These are phyloP conservation scores for Heteromormyrus szaboi DNA, from an alignment of 2,797 vertebrate genomes.

Conservation along the genomic window DNA sequence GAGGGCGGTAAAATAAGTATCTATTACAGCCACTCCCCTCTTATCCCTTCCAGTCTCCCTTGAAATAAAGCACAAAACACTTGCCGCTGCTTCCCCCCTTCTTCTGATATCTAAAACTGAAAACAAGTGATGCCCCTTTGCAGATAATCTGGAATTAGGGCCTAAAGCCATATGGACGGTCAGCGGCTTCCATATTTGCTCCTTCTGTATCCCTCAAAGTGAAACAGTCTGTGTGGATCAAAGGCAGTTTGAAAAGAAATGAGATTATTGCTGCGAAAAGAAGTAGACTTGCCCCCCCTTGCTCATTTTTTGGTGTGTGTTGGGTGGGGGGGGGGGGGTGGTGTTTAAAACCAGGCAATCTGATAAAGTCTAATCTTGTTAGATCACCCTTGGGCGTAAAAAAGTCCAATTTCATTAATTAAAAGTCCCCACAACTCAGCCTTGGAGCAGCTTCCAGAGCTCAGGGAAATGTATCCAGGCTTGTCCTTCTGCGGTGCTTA, in stretches of 20 bases:
- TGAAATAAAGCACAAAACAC: constrained; percentile 69
- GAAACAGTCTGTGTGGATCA: constrained; percentile 61
- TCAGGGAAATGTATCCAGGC: not conserved
- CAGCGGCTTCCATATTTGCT: constrained; percentile 68
- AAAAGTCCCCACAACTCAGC: not conserved
- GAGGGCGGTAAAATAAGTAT: constrained; percentile 77
- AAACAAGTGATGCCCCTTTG: constrained; percentile 70
- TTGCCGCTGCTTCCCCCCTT: constrained; percentile 57
- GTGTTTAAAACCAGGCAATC: constrained; percentile 28
- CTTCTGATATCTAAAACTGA: constrained; percentile 61
- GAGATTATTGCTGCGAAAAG: constrained; percentile 41
- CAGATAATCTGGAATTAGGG: constrained; percentile 72
- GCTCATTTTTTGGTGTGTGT: constrained; percentile 19
- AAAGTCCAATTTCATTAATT: constrained; percentile 28
- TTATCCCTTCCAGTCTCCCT: constrained; percentile 59
- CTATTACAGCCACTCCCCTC: constrained; percentile 75
- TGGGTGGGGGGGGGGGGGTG: constrained; percentile 10
- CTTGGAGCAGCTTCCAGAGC: not conserved
- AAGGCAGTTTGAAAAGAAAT: constrained; percentile 50
- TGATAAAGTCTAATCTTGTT: constrained; percentile 49
- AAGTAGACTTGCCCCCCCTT: constrained; percentile 29
- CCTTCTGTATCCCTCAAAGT: constrained; percentile 67
- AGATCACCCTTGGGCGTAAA: constrained; percentile 32
- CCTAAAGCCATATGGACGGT: constrained; percentile 63
- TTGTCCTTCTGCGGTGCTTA: not conserved